Evolutionary conservation across 2,113 vertebrate genomes (phyloP), one percentile per base, ranked within the genome.

Genomic region (Promerops cafer): DNA sequence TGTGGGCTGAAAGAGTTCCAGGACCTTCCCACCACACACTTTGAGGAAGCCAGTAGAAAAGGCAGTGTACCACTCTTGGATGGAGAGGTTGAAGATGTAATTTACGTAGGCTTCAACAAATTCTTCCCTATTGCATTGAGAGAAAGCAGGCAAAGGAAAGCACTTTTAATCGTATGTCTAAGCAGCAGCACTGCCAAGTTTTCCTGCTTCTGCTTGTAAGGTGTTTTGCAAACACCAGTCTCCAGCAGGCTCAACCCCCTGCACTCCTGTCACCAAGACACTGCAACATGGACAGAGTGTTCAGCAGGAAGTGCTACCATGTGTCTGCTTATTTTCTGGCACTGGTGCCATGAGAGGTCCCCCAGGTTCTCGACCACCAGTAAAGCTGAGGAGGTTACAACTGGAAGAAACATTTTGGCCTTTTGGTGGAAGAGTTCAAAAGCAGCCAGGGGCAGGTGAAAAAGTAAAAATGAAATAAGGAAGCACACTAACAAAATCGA

Each of bases 31-130:
- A 11, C 99, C 99, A n/a, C 99, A 99, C 90, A 99, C 99, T 91
- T 99, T 99, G 47, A 99, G 98, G 97, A 99, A 99, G 68, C 99
- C 99, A 2, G 98, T 98, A 31, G 99, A 98, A 93, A 99, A 99
- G 74, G 99, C 99, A 0, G 97, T 96, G 96, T 99, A 99, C 98
- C 99, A 99, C 70, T 99, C 99, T 2, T 98, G 98, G 69, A 99
- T 97, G 0, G 99, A 99, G 91, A 98, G 90, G 20, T 97, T 98
- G 97, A 99, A 99, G 95, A 99, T 94, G n/a, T 99, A 99, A 96
- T 98, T 97, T 84, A 99, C 97, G 13, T 99, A 99, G 69, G 99
- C 98, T 78, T 99, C 98, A 30, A 99, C 99, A 97, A 99, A 99
- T 91, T 99, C 99, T 95, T 98, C 97, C 98, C 99, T 99, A 98